phyloP scores from a whole-genome alignment of 2,888 invertebrate species.

The Folsomia manolachei region DNA sequence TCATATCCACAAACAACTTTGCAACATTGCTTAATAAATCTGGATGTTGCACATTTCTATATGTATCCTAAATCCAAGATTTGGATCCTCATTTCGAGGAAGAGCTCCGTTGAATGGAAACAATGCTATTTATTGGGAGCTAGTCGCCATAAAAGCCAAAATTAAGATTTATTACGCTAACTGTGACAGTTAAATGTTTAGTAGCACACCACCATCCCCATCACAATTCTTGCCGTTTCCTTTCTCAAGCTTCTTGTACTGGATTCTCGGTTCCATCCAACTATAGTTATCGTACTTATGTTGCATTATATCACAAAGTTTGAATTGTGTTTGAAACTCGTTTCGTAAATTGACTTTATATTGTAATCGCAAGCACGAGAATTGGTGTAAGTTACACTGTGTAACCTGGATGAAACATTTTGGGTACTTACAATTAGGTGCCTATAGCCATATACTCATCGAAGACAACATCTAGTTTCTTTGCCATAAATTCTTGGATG shows the following conservation, averaged over 20 bases:
- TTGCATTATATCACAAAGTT: conserved; percentile 9
- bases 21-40: not conserved
- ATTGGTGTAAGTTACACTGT: not conserved
- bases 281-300: too few relatives aligned
- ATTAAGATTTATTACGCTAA: conserved; percentile 45
- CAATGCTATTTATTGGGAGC: conserved; percentile 43
- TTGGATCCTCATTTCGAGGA: too few relatives aligned
- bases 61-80: not conserved
- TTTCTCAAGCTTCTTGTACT: too few relatives aligned
- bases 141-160: conserved; percentile 45
- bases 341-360: not conserved
- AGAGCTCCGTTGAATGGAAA: conserved; percentile 37
- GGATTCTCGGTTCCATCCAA: too few relatives aligned
- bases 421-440: too few relatives aligned
- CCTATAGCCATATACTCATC: too few relatives aligned
- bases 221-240: not conserved
- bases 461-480: not conserved
- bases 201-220: conserved; percentile 4
- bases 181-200: conserved; percentile 42
- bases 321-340: not conserved
- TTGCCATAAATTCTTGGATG: not conserved
- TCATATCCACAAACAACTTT: too few relatives aligned
- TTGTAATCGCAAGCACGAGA: not conserved
- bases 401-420: not conserved
- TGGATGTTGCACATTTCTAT: not conserved